phyloP scores from a whole-genome alignment of 2,797 vertebrate genomes.

The Anableps anableps region DNA sequence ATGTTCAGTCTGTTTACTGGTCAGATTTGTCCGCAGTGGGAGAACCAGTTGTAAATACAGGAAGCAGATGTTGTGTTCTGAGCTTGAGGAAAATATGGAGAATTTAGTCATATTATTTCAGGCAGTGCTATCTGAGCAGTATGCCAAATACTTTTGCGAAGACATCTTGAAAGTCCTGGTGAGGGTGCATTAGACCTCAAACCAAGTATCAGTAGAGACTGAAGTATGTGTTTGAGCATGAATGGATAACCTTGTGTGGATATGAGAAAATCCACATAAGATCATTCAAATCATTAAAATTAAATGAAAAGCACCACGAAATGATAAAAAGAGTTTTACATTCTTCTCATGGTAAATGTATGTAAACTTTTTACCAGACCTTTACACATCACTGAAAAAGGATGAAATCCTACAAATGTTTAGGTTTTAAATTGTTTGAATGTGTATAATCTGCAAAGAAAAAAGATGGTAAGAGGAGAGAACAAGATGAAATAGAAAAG shows the following conservation, averaged over 20 bases:
- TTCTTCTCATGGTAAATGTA: background rate
- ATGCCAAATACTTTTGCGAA: too few relatives aligned
- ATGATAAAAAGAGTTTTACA: background rate
- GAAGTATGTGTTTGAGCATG: background rate
- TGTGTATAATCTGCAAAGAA: background rate
- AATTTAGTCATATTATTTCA: too few relatives aligned
- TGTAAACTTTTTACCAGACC: background rate
- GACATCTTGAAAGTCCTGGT: background rate
- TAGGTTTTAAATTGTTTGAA: background rate
- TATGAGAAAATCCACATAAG: background rate
- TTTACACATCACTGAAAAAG: background rate
- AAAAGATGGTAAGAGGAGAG: background rate
- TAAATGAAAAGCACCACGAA: background rate
- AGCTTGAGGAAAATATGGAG: too few relatives aligned
- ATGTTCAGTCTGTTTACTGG: too few relatives aligned
- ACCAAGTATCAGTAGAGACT: background rate
- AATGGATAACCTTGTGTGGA: background rate
- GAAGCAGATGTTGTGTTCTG: too few relatives aligned
- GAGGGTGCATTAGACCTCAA: background rate
- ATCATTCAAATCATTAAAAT: background rate
- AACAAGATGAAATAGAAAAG: conserved; percentile 16
- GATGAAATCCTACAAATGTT: background rate
- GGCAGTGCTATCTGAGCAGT: too few relatives aligned
- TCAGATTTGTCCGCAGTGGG: too few relatives aligned
- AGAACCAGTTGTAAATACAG: too few relatives aligned